Evolutionary conservation across 2,113 vertebrate species (phyloP), one percentile per base, ranked within the genome.

Genomic region (Urocolius indicus): DNA sequence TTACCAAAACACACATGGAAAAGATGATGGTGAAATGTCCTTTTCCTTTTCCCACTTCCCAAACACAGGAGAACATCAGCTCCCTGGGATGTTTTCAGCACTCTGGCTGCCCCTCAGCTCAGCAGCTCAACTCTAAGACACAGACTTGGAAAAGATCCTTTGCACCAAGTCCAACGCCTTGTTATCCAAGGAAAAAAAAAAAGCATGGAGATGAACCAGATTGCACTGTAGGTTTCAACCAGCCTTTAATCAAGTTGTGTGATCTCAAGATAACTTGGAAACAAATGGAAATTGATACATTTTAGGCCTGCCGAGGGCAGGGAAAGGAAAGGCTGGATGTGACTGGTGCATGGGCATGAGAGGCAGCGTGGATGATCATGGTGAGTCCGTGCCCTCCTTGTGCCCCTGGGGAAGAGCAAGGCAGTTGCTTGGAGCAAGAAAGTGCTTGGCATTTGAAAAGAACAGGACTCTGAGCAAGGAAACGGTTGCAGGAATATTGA

Each of bases 241-340:
- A 13, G 65, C 87, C 94, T 88, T 85, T 92, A 85, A 94, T 90
- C 52, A 67, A 91, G 78, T 77, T 72, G 86, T 5, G 34, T 5
- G 1, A 30, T 30, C 59, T 52, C 63, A 14, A 38, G 57, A 63
- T 80, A 74, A 90, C 83, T 67, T 0, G 3, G 85, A 74, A 95
- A 71, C 34, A 55, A 94, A 93, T 86, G 55, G 80, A 93, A 90
- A 87, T 91, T 3, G 88, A 91, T 93, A 51, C 5, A 51, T 67
- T 87, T 69, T 27, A 36, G 67, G 52, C n/a, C 6, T 1, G 46
- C 68, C 18, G 79, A 77, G 34, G 32, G 46, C 67, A 66, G 54
- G 34, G 66, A 73, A 90, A 49, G 61, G 69, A 34, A 66, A 66
- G 41, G 87, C 81, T 78, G 89, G 65, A 29, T 10, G 81, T 4